phyloP scores from a whole-genome alignment of 2,113 vertebrate genomes.

The Pelodiscus sinensis region DNA sequence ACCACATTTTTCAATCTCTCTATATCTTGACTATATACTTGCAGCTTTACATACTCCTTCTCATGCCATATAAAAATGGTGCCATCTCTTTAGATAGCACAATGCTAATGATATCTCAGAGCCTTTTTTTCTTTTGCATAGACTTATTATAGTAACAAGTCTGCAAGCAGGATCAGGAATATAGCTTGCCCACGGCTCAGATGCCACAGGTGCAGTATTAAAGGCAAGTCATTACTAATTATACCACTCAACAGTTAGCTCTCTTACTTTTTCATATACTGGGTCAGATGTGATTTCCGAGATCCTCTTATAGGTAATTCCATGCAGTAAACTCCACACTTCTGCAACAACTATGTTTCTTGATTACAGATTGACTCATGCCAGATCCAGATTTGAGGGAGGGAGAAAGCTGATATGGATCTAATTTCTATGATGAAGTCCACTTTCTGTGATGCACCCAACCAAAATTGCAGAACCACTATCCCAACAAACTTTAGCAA shows the following conservation, averaged over 20 bases:
- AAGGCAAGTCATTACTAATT: background rate
- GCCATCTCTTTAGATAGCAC: background rate
- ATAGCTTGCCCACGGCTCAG: background rate
- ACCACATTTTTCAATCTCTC: background rate
- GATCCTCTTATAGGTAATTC: background rate
- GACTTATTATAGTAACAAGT: background rate
- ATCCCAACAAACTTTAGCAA: background rate
- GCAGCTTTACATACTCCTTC: background rate
- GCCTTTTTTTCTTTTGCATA: background rate
- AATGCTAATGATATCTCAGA: background rate
- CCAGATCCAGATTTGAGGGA: background rate
- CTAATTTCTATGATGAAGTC: background rate
- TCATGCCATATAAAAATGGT: background rate
- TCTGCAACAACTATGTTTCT: background rate
- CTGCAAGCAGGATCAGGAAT: background rate
- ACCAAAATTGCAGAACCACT: background rate
- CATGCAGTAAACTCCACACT: background rate
- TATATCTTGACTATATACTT: background rate
- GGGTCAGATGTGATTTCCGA: background rate
- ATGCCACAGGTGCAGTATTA: background rate
- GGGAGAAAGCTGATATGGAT: background rate
- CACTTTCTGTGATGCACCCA: background rate
- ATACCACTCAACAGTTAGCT: background rate
- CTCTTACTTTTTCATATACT: background rate
- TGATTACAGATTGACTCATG: background rate